Base-by-base conservation (phyloP, 1,140 invertebrate genomes). In the Elymnias hypermnestra region DNA sequence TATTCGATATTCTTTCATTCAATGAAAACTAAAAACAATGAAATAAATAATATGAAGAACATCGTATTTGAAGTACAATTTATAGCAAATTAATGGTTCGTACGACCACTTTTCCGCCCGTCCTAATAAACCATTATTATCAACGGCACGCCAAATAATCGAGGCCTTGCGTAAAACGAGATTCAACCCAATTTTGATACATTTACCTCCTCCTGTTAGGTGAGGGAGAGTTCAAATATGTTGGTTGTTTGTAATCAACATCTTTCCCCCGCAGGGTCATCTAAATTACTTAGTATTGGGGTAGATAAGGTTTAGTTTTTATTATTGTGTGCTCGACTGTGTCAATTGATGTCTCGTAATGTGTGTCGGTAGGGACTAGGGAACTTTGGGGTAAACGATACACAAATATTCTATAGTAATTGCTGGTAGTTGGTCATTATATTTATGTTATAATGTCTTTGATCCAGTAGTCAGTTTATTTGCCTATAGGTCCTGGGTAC, bases 261-360 rank as follows among this genome's bases (percentile, higher is more conserved):
- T 63, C 62, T 64, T 48, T 41, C 63, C 67, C 60, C 63, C 28
- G 43, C 44, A 49, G 70, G 63, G 54, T 59, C 70, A 70, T 76
- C 69, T 55, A 66, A 78, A 78, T 83, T 77, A 77, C 73, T 78
- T 68, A 76, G 53, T 44, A 57, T 51, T 57, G 53, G 73, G 73
- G 70, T 53, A 70, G 74, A 79, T 78, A 72, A 72, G 54, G 61
- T 66, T 64, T 56, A 71, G 69, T 79, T 73, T 76, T 81, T 78
- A 76, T 76, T 79, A 57, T 57, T 57, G 69, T 70, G 42, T 51
- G 45, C 55, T 62, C 56, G 49, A 64, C 47, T 70, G 65, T 58
- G 50, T 28, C 66, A 68, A 70, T 73, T 75, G 60, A 58, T 63
- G 58, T 60, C 51, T 56, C 17, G 60, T 59, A 63, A 57, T 50